phyloP scores from a whole-genome alignment of 2,797 vertebrate genomes.

The Pseudochaenichthys georgianus region DNA sequence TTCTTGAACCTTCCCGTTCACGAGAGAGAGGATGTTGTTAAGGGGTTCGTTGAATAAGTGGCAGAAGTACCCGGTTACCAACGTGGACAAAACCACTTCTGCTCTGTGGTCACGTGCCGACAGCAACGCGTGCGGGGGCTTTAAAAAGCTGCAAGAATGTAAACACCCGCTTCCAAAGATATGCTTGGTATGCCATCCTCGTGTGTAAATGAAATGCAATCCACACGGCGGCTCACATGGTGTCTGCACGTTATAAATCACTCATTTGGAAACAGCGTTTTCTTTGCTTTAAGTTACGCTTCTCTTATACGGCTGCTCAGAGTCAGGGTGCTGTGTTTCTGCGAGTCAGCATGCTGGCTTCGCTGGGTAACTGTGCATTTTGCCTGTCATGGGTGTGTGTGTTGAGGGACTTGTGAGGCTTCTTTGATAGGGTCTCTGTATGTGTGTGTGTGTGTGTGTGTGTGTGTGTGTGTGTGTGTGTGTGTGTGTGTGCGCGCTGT shows the following conservation, averaged over 20 bases:
- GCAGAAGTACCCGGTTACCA: background rate
- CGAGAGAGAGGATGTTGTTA: conserved; percentile 11
- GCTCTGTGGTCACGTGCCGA: conserved; percentile 13
- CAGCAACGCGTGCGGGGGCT: conserved; percentile 6
- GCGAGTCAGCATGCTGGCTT: conserved; percentile 73
- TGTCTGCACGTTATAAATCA: background rate
- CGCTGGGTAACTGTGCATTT: conserved; percentile 67
- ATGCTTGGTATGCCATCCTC: conserved; percentile 37
- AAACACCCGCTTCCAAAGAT: conserved; percentile 44
- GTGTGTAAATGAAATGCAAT: background rate
- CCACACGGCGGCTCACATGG: background rate
- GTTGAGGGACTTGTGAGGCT: conserved; percentile 13
- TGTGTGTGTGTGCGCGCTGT: conserved; percentile 32
- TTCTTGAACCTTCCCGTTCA: conserved; percentile 1
- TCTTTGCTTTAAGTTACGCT: background rate
- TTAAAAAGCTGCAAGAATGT: conserved; percentile 35
- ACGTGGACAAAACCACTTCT: conserved; percentile 8
- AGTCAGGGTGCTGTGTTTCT: conserved; percentile 21
- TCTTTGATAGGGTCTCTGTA: conserved; percentile 36
- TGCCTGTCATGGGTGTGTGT: conserved; percentile 36
- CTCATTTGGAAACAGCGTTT: too few relatives aligned
- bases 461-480: conserved; percentile 46
- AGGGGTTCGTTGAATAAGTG: conserved; percentile 19
- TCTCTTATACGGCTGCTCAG: background rate
- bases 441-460: conserved; percentile 40